Evolutionary conservation across 2,888 invertebrate genomes (phyloP).

Genomic region (Eupithecia vulgata): DNA sequence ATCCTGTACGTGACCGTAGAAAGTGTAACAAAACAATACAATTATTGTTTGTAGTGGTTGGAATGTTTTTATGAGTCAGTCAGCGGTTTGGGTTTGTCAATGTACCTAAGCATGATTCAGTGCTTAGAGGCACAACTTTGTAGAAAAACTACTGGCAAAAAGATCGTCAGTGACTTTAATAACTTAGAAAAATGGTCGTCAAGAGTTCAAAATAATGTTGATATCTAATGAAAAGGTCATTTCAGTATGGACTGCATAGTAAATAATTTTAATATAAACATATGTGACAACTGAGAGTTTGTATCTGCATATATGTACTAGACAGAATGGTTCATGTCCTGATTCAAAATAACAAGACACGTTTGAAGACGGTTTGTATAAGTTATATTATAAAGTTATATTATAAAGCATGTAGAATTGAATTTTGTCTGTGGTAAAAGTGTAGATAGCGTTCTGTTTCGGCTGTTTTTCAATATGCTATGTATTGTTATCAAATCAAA

Average conservation of each 20-base stretch:
- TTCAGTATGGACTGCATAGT: background rate
- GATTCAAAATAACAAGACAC: background rate
- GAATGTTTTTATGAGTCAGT: conserved; percentile 58
- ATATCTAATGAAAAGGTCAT: background rate
- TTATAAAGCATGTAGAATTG: background rate
- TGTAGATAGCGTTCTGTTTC: no score
- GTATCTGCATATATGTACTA: background rate
- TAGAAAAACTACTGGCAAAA: background rate
- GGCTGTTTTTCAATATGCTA: no score
- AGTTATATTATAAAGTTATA: no score
- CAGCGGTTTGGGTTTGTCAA: conserved; percentile 50
- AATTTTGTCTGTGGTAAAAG: background rate
- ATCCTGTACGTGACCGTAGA: conserved; percentile 54
- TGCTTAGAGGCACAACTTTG: conserved; percentile 40
- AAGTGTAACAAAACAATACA: conserved; percentile 52
- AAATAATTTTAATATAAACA: background rate
- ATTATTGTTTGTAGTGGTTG: conserved; percentile 30
- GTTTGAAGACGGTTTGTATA: background rate
- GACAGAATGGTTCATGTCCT: background rate
- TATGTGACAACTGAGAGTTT: background rate
- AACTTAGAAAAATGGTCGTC: background rate
- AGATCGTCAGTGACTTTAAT: background rate
- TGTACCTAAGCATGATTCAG: conserved; percentile 55
- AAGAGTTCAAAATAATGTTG: background rate
- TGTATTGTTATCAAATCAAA: no score